A percentile compares a stretch with the other conserved stretches of the same genome.
phyloP scores from a whole-genome alignment of 2,113 vertebrate species.

The Dolichotis patagonum region DNA sequence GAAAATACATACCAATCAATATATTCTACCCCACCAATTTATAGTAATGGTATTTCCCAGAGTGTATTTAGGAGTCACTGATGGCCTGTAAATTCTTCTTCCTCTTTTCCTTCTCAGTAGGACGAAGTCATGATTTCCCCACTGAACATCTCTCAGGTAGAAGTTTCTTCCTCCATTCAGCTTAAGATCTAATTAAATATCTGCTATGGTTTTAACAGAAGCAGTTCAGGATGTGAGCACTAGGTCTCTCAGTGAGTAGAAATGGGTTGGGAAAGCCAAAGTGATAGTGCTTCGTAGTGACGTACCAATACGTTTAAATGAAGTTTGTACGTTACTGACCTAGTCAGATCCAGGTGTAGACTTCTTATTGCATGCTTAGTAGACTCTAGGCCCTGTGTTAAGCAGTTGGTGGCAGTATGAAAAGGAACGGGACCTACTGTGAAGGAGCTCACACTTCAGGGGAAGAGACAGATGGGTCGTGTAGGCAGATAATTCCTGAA shows the following conservation, averaged over 20 bases:
- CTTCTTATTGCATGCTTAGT: not conserved
- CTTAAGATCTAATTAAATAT: constrained; percentile 18
- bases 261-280: not conserved
- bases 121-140: constrained; percentile 21
- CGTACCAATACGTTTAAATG: not conserved
- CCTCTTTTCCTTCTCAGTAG: not conserved
- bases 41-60: not conserved
- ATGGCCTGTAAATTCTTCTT: constrained; percentile 1
- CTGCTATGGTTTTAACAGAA: not conserved
- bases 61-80: constrained; percentile 19
- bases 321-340: not conserved
- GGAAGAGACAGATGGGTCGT: not conserved
- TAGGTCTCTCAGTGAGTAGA: not conserved
- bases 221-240: not conserved
- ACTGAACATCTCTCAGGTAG: not conserved
- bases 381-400: not conserved
- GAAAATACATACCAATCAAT: not conserved
- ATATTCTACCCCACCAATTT: not conserved
- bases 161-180: constrained; percentile 28
- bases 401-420: not conserved
- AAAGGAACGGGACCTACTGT: not conserved
- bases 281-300: rapidly evolving
- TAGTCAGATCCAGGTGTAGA: not conserved
- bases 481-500: not conserved
- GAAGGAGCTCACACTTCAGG: not conserved